These are phyloP conservation scores for Itoplectis maculator DNA, from an alignment of 2,888 invertebrate species.

Conservation along the genomic window DNA sequence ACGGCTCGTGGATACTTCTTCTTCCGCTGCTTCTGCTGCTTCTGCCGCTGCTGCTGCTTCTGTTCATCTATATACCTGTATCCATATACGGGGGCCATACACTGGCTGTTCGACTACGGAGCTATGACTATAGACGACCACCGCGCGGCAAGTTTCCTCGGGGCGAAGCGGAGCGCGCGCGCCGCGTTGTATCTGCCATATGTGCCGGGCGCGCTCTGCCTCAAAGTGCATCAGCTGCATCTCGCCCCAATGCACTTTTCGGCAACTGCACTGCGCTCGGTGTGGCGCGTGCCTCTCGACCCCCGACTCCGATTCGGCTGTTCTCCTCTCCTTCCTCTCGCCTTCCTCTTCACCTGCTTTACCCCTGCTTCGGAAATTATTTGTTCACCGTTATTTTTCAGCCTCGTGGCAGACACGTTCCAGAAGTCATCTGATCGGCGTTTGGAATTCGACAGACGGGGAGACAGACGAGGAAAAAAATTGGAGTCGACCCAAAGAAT, in stretches of 20 bases:
- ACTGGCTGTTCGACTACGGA: conserved; percentile 17
- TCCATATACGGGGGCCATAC: conserved; percentile 17
- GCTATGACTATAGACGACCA: conserved; percentile 44
- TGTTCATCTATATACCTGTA: conserved; percentile 18
- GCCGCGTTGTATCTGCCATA: conserved; percentile 58
- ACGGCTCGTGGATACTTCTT: conserved; percentile 48
- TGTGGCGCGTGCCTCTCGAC: conserved; percentile 38
- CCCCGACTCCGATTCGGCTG: not conserved
- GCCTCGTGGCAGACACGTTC: too few species aligned
- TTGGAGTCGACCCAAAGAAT: too few species aligned
- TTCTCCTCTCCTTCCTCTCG: not conserved
- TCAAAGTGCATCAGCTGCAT: conserved; percentile 62
- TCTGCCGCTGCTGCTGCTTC: conserved; percentile 28
- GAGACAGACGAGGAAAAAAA: not conserved
- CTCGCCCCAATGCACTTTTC: conserved; percentile 49
- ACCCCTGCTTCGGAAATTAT: not conserved
- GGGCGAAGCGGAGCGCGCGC: conserved; percentile 32
- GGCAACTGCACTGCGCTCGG: conserved; percentile 31
- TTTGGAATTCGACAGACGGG: too few species aligned
- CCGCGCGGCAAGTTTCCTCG: conserved; percentile 59
- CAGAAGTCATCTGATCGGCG: too few species aligned
- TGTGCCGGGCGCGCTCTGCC: conserved; percentile 41
- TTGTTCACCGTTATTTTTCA: too few species aligned
- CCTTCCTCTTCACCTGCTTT: not conserved
- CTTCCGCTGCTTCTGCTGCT: conserved; percentile 43